Percentiles rank a stretch among this genome's conserved stretches.
Evolutionary conservation across 2,888 invertebrate genomes (phyloP).

Genomic region (Hylaea fasciaria): DNA sequence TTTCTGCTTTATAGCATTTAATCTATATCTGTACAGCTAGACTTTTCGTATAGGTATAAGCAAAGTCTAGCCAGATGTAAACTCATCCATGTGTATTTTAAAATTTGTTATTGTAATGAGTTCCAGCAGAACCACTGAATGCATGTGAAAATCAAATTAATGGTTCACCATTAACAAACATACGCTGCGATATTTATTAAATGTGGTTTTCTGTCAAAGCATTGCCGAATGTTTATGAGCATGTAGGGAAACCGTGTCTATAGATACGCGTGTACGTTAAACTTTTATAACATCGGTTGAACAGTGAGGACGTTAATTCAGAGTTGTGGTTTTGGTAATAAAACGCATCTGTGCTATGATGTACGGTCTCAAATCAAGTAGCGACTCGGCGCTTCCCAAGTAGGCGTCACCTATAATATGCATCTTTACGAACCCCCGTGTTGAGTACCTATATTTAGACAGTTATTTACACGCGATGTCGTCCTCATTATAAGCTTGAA

Average conservation of each 20-base stretch:
- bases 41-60: no score
- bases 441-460: no score
- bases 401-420: conserved; percentile 5
- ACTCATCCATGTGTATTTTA: conserved; percentile 22
- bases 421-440: not conserved
- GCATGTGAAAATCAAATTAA: conserved; percentile 68
- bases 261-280: conserved; percentile 39
- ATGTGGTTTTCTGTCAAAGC: conserved; percentile 60
- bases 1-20: no score
- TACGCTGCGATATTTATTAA: conserved; percentile 54
- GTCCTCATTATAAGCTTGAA: no score
- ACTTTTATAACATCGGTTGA: conserved; percentile 50
- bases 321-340: conserved; percentile 57
- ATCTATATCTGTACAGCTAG: no score
- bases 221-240: conserved; percentile 44
- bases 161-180: conserved; percentile 60
- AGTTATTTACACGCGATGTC: no score
- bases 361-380: conserved; percentile 41
- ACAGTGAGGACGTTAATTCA: conserved; percentile 50
- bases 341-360: conserved; percentile 65
- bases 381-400: conserved; percentile 46
- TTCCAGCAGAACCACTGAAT: conserved; percentile 60
- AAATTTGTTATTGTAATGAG: conserved; percentile 61
- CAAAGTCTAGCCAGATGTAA: no score
- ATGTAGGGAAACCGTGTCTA: conserved; percentile 35